Conservation (phyloP, 2,113 vertebrate genomes). For the Phrynocephalus versicolor region DNA sequence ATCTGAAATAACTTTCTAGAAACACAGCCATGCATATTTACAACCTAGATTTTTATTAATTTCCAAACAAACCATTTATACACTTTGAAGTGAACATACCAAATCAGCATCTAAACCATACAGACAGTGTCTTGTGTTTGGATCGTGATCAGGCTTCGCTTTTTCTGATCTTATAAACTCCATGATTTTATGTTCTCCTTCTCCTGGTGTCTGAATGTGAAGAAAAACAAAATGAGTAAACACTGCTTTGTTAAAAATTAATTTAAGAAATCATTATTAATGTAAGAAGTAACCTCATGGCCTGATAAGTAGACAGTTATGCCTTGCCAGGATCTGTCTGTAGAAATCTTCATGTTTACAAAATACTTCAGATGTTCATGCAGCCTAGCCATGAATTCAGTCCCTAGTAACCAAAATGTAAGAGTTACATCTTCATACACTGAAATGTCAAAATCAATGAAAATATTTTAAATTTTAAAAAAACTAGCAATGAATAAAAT, state of each 20-base stretch:
- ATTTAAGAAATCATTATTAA: conserved; percentile 36
- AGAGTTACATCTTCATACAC: conserved; percentile 34
- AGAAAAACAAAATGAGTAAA: conserved; percentile 17
- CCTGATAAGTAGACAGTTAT: conserved; percentile 94
- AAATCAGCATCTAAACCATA: conserved; percentile 98
- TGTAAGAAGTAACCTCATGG: conserved; percentile 86
- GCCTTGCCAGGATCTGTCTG: conserved; percentile 93
- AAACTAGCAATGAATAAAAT: not conserved
- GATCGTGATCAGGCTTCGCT: conserved; percentile 84
- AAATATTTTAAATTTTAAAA: not conserved
- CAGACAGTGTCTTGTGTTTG: conserved; percentile 96
- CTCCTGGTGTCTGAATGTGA: conserved; percentile 90
- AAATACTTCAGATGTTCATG: conserved; percentile 98
- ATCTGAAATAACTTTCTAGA: not conserved
- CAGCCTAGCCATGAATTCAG: conserved; percentile 95
- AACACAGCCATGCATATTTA: fast-evolving
- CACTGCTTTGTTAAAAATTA: conserved; percentile 34
- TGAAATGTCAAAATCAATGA: conserved; percentile 8
- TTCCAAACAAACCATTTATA: not conserved
- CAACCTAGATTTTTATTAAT: not conserved
- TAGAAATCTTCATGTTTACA: conserved; percentile 95
- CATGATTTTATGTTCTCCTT: conserved; percentile 99
- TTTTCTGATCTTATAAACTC: conserved; percentile 97
- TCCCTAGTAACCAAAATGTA: conserved; percentile 79
- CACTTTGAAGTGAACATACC: conserved; percentile 77